These are phyloP conservation scores for Balanococcus diminutus DNA, from an alignment of 2,888 invertebrate species.

Conservation along the genomic window DNA sequence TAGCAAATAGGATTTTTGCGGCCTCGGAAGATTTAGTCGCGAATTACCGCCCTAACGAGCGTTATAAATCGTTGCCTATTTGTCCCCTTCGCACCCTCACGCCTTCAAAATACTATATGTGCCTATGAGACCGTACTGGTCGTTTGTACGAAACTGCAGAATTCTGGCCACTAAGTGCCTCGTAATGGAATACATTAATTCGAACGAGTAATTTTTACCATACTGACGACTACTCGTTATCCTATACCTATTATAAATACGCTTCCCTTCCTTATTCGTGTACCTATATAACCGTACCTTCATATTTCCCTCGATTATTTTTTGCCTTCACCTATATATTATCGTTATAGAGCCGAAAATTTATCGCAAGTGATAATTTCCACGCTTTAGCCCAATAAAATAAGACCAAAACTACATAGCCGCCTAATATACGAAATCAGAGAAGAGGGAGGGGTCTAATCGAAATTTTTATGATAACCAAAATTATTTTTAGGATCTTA, in stretches of 20 bases:
- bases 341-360: too few relatives aligned
- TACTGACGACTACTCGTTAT: not conserved
- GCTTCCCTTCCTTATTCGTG: too few relatives aligned
- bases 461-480: too few relatives aligned
- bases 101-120: not conserved
- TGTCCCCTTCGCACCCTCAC: not conserved
- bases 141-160: not conserved
- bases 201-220: not conserved
- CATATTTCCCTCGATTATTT: too few relatives aligned
- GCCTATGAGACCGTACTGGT: not conserved
- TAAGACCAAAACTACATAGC: too few relatives aligned
- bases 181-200: not conserved
- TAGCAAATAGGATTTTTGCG: not conserved
- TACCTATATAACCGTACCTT: not conserved
- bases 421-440: too few relatives aligned
- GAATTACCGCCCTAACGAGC: not conserved
- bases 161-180: not conserved
- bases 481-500: too few relatives aligned
- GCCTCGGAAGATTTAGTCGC: not conserved
- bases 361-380: too few relatives aligned
- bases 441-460: too few relatives aligned
- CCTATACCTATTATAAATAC: too few relatives aligned
- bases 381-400: too few relatives aligned
- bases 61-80: not conserved
- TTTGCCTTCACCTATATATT: too few relatives aligned